Base-by-base conservation (phyloP, 1,140 invertebrate genomes). In the Belonocnema kinseyi region DNA sequence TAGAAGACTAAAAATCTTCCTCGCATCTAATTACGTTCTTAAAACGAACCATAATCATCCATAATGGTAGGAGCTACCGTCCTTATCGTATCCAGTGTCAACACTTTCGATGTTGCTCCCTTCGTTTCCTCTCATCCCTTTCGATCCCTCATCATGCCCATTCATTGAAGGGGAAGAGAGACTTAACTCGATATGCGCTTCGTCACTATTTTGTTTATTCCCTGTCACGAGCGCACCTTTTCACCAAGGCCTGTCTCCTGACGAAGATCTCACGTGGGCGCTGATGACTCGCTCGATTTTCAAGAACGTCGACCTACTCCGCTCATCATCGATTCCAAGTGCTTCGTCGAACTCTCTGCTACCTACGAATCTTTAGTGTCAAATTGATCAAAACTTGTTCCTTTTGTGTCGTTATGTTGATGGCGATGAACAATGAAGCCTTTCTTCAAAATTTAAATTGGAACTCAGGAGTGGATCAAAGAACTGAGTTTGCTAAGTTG, bases 121-220 rank as follows among this genome's bases (percentile, higher is more conserved):
- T 54, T 74, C 14, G 52, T 76, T 72, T 58, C 26, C 74, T 83
- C 77, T 77, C 58, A 26, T 74, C 61, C 51, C 19, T 50, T 76
- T 72, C 79, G 77, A 82, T 75, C 75, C 77, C 80, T 79, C 74
- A 74, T 76, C 77, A 74, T 80, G 71, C 73, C 75, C 77, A 82
- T 77, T 79, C 83, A 79, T 80, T 70, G 75, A 74, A 77, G 70
- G 72, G 58, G 71, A 76, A 73, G 71, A 73, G 75, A 74, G 56
- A 83, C 79, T 81, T 76, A 79, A 81, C 75, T 84, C 79, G 73
- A 76, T 82, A 83, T 87, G 83, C 85, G 88, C 88, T 83, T 87
- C 84, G 86, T 89, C 88, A 90, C 81, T 88, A 87, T 89, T 89
- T 88, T 89, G 85, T 88, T 89, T 87, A 89, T 87, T 86, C 83